These are phyloP conservation scores for Ephydatia muelleri DNA, from an alignment of 37 sponge, comb jelly and placozoan genomes.

Conservation along the genomic window DNA sequence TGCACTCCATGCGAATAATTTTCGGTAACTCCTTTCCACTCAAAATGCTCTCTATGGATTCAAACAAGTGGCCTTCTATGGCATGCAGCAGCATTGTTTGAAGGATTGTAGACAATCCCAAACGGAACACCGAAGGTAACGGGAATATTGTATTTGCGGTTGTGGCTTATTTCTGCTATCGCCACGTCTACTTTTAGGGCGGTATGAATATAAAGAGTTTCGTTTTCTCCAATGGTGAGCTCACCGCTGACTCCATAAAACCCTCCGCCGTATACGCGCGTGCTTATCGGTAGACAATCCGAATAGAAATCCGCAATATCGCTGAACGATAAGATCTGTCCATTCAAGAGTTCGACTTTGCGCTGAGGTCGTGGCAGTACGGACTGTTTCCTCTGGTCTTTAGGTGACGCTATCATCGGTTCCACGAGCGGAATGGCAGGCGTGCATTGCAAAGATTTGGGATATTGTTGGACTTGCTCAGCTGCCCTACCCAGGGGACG, in stretches of 20 bases:
- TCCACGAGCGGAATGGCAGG: neutral
- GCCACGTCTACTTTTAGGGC: neutral
- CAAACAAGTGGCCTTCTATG: neutral
- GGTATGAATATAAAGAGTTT: neutral
- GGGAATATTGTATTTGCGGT: slow-evolving; percentile 31
- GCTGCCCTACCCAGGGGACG: neutral
- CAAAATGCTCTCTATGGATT: neutral
- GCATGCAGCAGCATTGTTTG: slow-evolving; percentile 3
- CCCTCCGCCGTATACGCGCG: neutral
- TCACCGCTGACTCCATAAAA: neutral
- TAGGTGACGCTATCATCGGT: neutral
- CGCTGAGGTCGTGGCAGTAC: neutral
- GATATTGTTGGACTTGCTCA: neutral
- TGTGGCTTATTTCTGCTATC: neutral
- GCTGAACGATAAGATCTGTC: neutral
- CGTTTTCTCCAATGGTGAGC: neutral
- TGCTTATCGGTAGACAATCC: neutral
- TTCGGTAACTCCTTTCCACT: neutral
- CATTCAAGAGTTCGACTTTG: neutral
- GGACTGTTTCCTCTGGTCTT: neutral
- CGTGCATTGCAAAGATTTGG: neutral
- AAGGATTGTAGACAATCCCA: slow-evolving; percentile 56
- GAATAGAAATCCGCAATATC: neutral
- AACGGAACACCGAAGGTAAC: slow-evolving; percentile 42
- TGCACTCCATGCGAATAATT: neutral